These are phyloP conservation scores for Oedothorax gibbosus DNA, from an alignment of 1,140 invertebrate genomes.

Conservation along the genomic window DNA sequence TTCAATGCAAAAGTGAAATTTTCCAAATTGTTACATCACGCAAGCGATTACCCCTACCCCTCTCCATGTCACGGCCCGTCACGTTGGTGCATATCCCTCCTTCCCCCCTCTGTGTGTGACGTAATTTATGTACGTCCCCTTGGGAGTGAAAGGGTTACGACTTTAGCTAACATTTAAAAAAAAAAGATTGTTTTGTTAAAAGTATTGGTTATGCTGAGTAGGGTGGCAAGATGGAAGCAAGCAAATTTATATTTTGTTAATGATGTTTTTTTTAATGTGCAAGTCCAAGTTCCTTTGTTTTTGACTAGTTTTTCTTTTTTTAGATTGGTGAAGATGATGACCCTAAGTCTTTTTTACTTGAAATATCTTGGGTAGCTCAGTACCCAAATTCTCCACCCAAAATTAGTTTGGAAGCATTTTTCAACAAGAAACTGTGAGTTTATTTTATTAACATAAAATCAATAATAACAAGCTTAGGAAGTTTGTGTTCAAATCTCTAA, in stretches of 20 bases:
- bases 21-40: too few species aligned
- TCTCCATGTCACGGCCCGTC: too few species aligned
- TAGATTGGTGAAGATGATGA: conserved; percentile 79
- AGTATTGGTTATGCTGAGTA: neutral
- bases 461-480: too few species aligned
- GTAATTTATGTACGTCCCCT: too few species aligned
- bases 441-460: neutral
- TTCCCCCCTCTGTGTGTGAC: too few species aligned
- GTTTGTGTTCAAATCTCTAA: too few species aligned
- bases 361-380: conserved; percentile 85
- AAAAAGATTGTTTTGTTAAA: too few species aligned
- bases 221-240: conserved; percentile 70
- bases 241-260: conserved; percentile 71
- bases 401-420: conserved; percentile 91
- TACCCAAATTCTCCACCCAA: conserved; percentile 86
- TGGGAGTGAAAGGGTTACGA: too few species aligned
- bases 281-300: neutral
- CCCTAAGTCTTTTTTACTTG: conserved; percentile 85
- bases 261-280: neutral
- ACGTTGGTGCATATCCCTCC: too few species aligned
- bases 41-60: too few species aligned
- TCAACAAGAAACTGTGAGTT: conserved; percentile 91
- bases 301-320: conserved; percentile 24
- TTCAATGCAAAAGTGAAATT: too few species aligned
- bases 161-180: too few species aligned